These are phyloP conservation scores for Pristionchus japonicus DNA, from an alignment of 2,888 invertebrate species.

Conservation along the genomic window DNA sequence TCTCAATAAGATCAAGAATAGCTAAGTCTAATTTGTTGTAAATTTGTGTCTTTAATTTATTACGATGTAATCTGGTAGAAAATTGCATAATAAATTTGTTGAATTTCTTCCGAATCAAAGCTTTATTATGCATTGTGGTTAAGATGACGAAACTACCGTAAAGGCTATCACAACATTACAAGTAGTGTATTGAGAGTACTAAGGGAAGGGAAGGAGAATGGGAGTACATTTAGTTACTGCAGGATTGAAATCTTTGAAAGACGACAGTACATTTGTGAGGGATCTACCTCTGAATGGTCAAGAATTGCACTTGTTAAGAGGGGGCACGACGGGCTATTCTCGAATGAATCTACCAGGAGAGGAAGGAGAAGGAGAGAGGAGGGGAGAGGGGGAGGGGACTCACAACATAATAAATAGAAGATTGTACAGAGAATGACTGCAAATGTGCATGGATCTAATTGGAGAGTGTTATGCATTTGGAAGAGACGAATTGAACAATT, in stretches of 20 bases:
- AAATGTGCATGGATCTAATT: neutral
- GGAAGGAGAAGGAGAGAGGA: too few species aligned
- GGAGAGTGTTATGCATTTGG: neutral
- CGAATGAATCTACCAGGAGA: neutral
- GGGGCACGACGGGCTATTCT: slow-evolving; percentile 6
- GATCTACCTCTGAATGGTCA: slow-evolving; percentile 27
- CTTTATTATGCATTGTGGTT: neutral
- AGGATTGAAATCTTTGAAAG: neutral
- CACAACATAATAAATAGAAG: slow-evolving; percentile 26
- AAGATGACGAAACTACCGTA: slow-evolving; percentile 40
- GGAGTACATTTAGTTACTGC: neutral
- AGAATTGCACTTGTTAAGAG: slow-evolving; percentile 8
- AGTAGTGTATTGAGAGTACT: slow-evolving; percentile 14
- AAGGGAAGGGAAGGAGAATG: neutral
- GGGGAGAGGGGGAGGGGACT: too few species aligned
- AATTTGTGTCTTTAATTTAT: neutral
- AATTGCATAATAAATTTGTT: neutral
- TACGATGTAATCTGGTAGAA: neutral
- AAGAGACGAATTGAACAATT: neutral
- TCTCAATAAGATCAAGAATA: neutral
- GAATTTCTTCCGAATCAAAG: neutral
- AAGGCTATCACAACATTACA: slow-evolving; percentile 46
- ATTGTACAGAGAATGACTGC: slow-evolving; percentile 1
- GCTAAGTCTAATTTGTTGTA: neutral
- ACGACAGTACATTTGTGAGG: neutral